These are phyloP conservation scores for Centroberyx gerrardi DNA, from an alignment of 2,797 vertebrate species.

Conservation along the genomic window DNA sequence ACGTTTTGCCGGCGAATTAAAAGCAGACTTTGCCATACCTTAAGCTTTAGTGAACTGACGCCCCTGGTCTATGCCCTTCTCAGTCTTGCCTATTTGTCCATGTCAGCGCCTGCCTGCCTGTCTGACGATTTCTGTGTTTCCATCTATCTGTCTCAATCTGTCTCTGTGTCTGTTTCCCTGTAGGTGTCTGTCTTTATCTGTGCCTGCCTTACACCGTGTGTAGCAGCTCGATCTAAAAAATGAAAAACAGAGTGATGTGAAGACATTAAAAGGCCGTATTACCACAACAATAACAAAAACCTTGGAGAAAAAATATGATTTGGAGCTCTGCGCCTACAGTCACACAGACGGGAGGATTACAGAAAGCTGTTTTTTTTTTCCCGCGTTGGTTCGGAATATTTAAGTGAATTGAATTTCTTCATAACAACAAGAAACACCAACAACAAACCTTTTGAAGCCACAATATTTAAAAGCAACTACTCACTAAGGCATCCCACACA, in stretches of 20 bases:
- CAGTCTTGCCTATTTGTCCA: neutral
- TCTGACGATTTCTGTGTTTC: neutral
- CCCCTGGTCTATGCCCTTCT: neutral
- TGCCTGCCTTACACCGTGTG: neutral
- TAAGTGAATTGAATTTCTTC: slow-evolving; percentile 32
- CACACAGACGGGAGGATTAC: slow-evolving; percentile 54
- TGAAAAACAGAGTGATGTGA: slow-evolving; percentile 6
- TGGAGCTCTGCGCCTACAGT: slow-evolving; percentile 29
- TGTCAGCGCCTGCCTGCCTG: neutral
- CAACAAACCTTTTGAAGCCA: slow-evolving; percentile 49
- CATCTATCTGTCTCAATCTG: neutral
- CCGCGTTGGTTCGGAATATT: slow-evolving; percentile 29
- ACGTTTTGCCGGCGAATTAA: neutral
- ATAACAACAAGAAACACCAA: slow-evolving; percentile 37
- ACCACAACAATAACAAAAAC: slow-evolving; percentile 30
- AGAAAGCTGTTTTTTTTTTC: slow-evolving; percentile 36
- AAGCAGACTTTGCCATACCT: too few relatives aligned
- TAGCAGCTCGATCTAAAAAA: slow-evolving; percentile 11
- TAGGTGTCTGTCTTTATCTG: neutral
- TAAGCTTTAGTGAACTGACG: neutral
- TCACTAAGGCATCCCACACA: slow-evolving; percentile 30
- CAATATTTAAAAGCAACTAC: slow-evolving; percentile 45
- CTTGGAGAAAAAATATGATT: slow-evolving; percentile 48
- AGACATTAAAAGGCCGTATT: slow-evolving; percentile 51
- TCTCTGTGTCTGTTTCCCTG: neutral